A percentile compares a stretch with the other conserved stretches of the same genome.
These are phyloP conservation scores for Mus pahari DNA, from an alignment of 2,113 vertebrate species.

Conservation along the genomic window DNA sequence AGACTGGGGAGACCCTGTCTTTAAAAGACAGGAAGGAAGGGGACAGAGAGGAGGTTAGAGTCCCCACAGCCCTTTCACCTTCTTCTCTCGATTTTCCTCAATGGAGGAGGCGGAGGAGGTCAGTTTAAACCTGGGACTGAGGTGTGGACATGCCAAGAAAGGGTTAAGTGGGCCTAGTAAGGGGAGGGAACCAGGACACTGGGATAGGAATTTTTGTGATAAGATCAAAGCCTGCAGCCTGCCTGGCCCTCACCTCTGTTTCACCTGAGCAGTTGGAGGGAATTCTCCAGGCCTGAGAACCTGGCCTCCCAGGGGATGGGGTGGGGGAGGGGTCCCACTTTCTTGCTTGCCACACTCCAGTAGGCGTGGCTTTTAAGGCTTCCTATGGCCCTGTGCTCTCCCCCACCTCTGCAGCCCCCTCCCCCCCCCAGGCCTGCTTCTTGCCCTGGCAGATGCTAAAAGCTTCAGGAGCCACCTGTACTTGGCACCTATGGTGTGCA, in stretches of 20 bases:
- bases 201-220: constrained; percentile 80
- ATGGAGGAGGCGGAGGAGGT: not conserved
- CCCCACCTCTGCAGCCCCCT: no score
- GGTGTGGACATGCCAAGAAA: constrained; percentile 53
- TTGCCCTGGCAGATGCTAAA: not conserved
- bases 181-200: constrained; percentile 33
- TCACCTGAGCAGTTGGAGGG: constrained; percentile 74
- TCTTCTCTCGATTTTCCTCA: not conserved
- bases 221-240: constrained; percentile 79
- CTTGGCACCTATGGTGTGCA: not conserved
- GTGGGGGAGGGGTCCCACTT: not conserved
- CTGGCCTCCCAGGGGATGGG: not conserved
- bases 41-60: not conserved
- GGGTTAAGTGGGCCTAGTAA: constrained; percentile 68
- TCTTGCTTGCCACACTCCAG: not conserved
- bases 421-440: not conserved
- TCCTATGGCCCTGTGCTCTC: not conserved
- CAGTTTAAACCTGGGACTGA: not conserved
- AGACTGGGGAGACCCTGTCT: not conserved
- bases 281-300: constrained; percentile 62
- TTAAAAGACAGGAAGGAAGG: not conserved
- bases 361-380: not conserved
- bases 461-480: not conserved
- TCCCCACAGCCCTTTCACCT: not conserved
- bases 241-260: constrained; percentile 71